These are phyloP conservation scores for Platycnemis pennipes DNA, from an alignment of 2,888 invertebrate species.

Conservation along the genomic window DNA sequence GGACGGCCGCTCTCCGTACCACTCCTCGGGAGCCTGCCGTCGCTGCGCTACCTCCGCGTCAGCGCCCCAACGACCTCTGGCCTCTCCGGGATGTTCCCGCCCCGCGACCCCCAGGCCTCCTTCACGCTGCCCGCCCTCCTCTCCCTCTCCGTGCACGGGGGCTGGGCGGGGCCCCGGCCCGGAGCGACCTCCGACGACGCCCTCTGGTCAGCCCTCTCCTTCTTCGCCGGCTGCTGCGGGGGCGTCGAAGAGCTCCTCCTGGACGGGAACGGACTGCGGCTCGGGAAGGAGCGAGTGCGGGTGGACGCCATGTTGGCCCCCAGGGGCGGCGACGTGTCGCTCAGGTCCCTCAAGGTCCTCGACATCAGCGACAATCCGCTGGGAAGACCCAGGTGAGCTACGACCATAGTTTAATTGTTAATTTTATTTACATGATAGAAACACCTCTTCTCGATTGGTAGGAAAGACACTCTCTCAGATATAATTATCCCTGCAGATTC, in stretches of 20 bases:
- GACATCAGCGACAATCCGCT: constrained; percentile 90
- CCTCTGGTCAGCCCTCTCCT: constrained; percentile 88
- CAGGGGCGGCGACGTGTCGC: constrained; percentile 75
- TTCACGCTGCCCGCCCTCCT: constrained; percentile 89
- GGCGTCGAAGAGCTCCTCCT: constrained; percentile 89
- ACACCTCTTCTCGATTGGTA: no score
- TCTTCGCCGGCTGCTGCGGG: constrained; percentile 77
- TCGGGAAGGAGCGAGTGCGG: constrained; percentile 83
- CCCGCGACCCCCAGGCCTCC: constrained; percentile 81
- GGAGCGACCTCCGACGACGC: constrained; percentile 86
- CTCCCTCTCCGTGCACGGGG: constrained; percentile 89
- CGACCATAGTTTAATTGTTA: no score
- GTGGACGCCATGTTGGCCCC: constrained; percentile 87
- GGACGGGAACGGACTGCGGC: constrained; percentile 88
- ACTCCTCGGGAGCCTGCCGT: constrained; percentile 14
- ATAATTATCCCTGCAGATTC: no score
- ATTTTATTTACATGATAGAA: no score
- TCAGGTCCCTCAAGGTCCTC: constrained; percentile 88
- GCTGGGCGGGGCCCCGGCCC: constrained; percentile 83
- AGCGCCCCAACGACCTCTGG: constrained; percentile 89
- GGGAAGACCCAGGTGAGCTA: constrained; percentile 81
- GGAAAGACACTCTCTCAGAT: no score
- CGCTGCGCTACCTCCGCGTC: constrained; percentile 39
- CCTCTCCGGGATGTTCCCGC: constrained; percentile 83
- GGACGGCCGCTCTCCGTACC: constrained; percentile 33